These are phyloP conservation scores for Alethe diademata DNA, from an alignment of 2,113 vertebrate genomes.

Conservation along the genomic window DNA sequence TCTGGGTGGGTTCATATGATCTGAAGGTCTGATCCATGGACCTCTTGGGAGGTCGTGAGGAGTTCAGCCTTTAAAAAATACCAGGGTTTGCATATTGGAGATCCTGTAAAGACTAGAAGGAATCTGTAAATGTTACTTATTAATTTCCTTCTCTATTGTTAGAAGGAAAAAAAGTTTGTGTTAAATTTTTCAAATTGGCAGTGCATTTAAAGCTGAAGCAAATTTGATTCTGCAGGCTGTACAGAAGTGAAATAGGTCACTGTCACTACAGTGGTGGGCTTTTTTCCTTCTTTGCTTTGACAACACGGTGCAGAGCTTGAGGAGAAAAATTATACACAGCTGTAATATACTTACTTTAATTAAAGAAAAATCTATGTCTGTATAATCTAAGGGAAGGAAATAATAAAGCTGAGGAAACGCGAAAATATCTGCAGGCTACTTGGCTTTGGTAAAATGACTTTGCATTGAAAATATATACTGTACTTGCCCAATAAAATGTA, in stretches of 20 bases:
- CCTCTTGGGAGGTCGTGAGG: neutral
- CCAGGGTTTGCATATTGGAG: neutral
- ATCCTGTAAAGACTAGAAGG: neutral
- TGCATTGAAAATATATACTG: neutral
- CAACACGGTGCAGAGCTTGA: neutral
- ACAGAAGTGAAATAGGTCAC: constrained; percentile 34
- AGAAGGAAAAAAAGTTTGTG: neutral
- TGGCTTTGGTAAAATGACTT: neutral
- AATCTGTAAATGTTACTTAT: constrained; percentile 33
- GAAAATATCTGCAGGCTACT: constrained; percentile 10
- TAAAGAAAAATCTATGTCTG: neutral
- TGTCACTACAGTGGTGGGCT: neutral
- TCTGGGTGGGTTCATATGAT: neutral
- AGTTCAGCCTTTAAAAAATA: neutral
- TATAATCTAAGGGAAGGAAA: constrained; percentile 3
- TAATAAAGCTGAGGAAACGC: neutral
- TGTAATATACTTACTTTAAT: neutral
- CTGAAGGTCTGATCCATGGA: neutral
- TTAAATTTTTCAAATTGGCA: constrained; percentile 54
- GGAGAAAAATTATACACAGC: neutral
- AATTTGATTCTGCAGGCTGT: constrained; percentile 32
- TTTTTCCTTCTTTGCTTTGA: neutral
- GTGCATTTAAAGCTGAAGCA: constrained; percentile 38
- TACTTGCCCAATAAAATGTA: neutral
- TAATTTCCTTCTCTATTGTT: constrained; percentile 31